phyloP scores from a whole-genome alignment of 2,797 vertebrate species.

The Lithobates pipiens region DNA sequence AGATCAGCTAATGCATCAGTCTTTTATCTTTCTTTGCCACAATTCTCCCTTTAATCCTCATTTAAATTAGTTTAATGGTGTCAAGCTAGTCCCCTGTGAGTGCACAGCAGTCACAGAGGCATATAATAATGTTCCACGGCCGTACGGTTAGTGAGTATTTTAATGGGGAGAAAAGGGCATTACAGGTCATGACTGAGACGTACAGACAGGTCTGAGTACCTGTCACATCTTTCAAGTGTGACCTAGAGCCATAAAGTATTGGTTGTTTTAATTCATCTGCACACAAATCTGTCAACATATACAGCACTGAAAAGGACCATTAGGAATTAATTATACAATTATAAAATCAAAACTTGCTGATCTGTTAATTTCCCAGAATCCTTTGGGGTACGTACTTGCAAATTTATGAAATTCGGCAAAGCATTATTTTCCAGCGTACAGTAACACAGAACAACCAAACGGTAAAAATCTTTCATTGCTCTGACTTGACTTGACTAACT shows the following conservation, averaged over 20 bases:
- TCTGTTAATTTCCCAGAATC: neutral
- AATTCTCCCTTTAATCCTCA: slow-evolving; percentile 56
- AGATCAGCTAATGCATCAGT: slow-evolving; percentile 52
- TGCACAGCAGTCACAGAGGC: slow-evolving; percentile 38
- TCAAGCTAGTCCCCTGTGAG: slow-evolving; percentile 58
- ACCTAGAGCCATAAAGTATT: slow-evolving; percentile 21
- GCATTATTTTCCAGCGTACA: neutral
- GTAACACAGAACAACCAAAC: neutral
- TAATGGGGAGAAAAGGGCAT: slow-evolving; percentile 51
- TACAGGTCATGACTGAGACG: slow-evolving; percentile 44
- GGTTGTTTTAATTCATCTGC: slow-evolving; percentile 26
- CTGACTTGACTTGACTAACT: neutral
- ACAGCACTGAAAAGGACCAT: neutral
- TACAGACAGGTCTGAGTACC: slow-evolving; percentile 33
- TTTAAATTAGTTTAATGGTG: slow-evolving; percentile 62
- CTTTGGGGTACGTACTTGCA: neutral
- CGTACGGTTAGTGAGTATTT: slow-evolving; percentile 41
- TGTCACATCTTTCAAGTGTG: slow-evolving; percentile 31
- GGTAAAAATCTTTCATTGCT: neutral
- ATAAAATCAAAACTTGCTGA: slow-evolving; percentile 10
- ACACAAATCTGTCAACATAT: slow-evolving; percentile 32
- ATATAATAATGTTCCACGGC: slow-evolving; percentile 52
- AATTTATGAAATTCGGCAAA: neutral
- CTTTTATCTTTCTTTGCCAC: slow-evolving; percentile 51
- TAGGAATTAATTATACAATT: slow-evolving; percentile 21